phyloP scores from a whole-genome alignment of 2,113 vertebrate species.

The Daboia siamensis region DNA sequence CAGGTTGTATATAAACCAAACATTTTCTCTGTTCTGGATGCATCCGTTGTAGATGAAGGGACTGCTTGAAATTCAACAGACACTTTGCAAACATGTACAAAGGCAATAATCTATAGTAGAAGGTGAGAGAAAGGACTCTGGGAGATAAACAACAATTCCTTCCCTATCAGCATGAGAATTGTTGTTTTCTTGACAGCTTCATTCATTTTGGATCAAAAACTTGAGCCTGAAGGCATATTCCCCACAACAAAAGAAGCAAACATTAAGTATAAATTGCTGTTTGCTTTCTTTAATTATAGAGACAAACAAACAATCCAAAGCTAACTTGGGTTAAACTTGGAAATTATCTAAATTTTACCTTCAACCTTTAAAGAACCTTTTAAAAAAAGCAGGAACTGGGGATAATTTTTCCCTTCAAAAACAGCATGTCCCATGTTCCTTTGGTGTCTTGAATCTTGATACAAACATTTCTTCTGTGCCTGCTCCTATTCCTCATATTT shows the following conservation, averaged over 20 bases:
- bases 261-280: background rate
- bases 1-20: background rate
- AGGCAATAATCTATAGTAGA: background rate
- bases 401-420: background rate
- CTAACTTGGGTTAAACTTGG: background rate
- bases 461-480: background rate
- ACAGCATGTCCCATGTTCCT: background rate
- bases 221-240: background rate
- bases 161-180: background rate
- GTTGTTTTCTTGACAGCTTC: background rate
- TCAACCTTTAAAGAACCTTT: background rate
- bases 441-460: background rate
- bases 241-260: background rate
- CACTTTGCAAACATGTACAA: background rate
- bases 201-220: background rate
- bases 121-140: background rate
- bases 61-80: constrained; percentile 5
- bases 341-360: background rate
- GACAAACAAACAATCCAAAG: background rate
- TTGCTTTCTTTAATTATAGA: background rate
- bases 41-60: background rate
- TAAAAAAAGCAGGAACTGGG: too few species aligned
- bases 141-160: background rate
- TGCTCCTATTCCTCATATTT: background rate
- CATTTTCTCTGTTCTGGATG: background rate